These are phyloP conservation scores for Melierax canorus DNA, from an alignment of 2,113 vertebrate genomes.

Conservation along the genomic window DNA sequence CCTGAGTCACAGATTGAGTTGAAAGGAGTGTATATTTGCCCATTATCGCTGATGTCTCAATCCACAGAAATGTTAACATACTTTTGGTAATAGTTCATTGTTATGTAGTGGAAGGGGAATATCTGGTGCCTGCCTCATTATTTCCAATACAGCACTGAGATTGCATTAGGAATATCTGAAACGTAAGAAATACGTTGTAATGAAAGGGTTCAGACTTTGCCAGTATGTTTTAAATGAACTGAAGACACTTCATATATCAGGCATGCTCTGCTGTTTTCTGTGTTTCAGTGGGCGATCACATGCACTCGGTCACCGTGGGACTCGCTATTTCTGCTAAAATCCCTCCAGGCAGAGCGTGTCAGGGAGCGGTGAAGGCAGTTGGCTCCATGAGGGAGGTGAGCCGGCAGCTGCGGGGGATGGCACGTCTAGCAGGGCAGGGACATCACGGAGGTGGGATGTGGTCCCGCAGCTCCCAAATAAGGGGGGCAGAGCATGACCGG, in stretches of 20 bases:
- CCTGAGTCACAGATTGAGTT: not conserved
- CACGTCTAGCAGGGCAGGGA: not conserved
- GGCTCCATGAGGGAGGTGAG: not conserved
- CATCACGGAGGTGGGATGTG: fast-evolving
- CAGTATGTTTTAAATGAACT: not conserved
- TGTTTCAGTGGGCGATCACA: not conserved
- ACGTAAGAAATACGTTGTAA: fast-evolving
- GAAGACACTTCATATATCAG: not conserved
- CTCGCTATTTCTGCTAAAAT: not conserved
- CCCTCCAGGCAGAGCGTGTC: not conserved
- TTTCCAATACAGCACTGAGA: not conserved
- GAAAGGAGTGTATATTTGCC: not conserved
- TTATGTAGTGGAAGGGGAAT: not conserved
- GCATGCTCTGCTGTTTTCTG: not conserved
- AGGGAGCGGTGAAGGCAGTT: not conserved
- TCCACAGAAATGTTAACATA: not conserved
- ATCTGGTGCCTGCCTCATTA: not conserved
- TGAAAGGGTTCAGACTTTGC: not conserved
- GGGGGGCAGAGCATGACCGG: fast-evolving
- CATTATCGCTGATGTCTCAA: not conserved
- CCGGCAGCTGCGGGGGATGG: fast-evolving
- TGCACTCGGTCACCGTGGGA: fast-evolving
- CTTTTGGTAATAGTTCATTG: not conserved
- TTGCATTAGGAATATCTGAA: not conserved
- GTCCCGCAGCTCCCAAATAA: not conserved